A percentile compares a stretch with the other conserved stretches of the same genome.
These are phyloP conservation scores for Amblyopsis hoosieri DNA, from an alignment of 2,797 vertebrate species.

Conservation along the genomic window DNA sequence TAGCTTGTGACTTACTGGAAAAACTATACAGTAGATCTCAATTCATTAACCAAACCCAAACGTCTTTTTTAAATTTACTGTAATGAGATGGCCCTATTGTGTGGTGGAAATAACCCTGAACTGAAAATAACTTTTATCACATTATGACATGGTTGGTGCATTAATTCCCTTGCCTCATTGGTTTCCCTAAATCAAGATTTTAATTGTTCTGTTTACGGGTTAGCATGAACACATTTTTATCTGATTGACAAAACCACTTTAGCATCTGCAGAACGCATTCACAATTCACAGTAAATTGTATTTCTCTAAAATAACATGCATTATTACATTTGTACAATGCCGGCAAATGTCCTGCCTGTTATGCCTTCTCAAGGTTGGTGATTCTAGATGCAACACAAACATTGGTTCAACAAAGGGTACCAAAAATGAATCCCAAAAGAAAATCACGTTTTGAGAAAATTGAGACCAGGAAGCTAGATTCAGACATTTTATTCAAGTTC, in stretches of 20 bases:
- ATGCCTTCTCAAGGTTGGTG: too few species aligned
- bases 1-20: constrained; percentile 6
- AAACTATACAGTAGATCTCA: constrained; percentile 11
- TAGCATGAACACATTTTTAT: not conserved
- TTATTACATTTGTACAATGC: too few species aligned
- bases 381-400: too few species aligned
- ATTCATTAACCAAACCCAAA: constrained; percentile 23
- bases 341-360: too few species aligned
- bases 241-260: not conserved
- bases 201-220: constrained; percentile 43
- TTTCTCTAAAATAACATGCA: too few species aligned
- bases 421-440: too few species aligned
- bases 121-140: constrained; percentile 58
- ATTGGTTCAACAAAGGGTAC: too few species aligned
- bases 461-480: too few species aligned
- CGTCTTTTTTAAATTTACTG: constrained; percentile 28
- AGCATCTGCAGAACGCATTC: too few species aligned
- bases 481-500: not conserved
- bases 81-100: constrained; percentile 26
- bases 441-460: too few species aligned
- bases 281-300: too few species aligned
- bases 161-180: constrained; percentile 47
- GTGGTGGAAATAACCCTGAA: constrained; percentile 45
- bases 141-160: constrained; percentile 24
- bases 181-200: constrained; percentile 44